A percentile compares a stretch with the other conserved stretches of the same genome.
These are phyloP conservation scores for Deilephila porcellus DNA, from an alignment of 2,888 invertebrate genomes.

Conservation along the genomic window DNA sequence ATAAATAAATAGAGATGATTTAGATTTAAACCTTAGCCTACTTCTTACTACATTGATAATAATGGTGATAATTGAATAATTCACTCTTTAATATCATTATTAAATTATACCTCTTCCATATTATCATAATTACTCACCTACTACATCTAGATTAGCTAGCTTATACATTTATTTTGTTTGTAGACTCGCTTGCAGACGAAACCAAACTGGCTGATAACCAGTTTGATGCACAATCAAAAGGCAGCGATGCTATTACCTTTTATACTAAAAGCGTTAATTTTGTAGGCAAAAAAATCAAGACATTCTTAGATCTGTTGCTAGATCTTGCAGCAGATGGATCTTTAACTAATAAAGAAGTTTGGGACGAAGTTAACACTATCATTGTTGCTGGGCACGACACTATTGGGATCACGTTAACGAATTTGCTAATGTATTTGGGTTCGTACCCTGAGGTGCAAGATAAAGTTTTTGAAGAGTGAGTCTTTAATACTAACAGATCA, in stretches of 20 bases:
- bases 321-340: constrained; percentile 31
- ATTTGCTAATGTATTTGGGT: not conserved
- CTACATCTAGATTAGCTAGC: no score
- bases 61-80: no score
- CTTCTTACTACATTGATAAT: no score
- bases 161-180: no score
- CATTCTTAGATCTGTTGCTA: constrained; percentile 34
- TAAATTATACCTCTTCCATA: no score
- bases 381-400: constrained; percentile 41
- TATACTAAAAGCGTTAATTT: not conserved
- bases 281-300: not conserved
- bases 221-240: no score
- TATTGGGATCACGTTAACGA: not conserved
- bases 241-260: no score
- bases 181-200: no score
- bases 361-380: constrained; percentile 36
- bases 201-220: not conserved
- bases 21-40: no score
- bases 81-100: no score
- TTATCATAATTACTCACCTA: no score
- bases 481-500: not conserved
- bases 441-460: constrained; percentile 4
- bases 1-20: no score
- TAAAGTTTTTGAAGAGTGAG: constrained; percentile 11
- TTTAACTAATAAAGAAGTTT: constrained; percentile 37